Base-by-base conservation (phyloP, 2,113 vertebrate genomes). In the Propithecus coquereli region DNA sequence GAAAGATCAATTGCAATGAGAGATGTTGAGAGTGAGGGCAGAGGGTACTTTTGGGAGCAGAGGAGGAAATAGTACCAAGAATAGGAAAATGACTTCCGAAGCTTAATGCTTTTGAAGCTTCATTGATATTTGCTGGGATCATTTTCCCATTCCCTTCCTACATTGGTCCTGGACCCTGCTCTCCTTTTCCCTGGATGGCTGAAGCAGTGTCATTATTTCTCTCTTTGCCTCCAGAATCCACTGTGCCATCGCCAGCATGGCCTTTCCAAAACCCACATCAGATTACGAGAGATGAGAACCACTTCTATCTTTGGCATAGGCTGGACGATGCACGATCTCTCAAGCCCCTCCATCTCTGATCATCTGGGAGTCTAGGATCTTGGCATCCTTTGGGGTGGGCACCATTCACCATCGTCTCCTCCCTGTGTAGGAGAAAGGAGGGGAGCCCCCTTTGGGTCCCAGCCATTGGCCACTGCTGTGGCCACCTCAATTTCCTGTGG, bases 241-340 rank as follows among this genome's bases (percentile, higher is more conserved):
- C 10, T 1, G 5, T 0, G 9, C 22, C 3, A 8, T 71, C 5
- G 1, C 32, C 22, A 61, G 14, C 3, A 2, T 12, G 3, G 10
- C 22, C 77, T 86, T 66, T 40, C 11, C 54, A 87, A 71, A 30
- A 74, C 3, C 18, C 16, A n/a, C 13, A 6, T 81, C 16, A 40
- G 8, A 65, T 34, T 4, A 2, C 13, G 34, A 74, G 52, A 25
- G 40, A 17, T 50, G 63, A 94, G 32, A 37, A 9, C 1, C 3
- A 8, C 9, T 30, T 87, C 74, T 79, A 1, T 6, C 37, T 71
- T 6, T n/a, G 16, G 30, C 0, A 3, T 18, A 32, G 25, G 34
- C 34, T 43, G 37, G 16, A n/a, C 6, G 1, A 43, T 0, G 11
- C 1, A 0, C 3, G 12, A 3, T 13, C 8, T 84, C 27, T 50